These are phyloP conservation scores for Chymomyza caudatula DNA, from an alignment of 2,888 invertebrate genomes.

Conservation along the genomic window DNA sequence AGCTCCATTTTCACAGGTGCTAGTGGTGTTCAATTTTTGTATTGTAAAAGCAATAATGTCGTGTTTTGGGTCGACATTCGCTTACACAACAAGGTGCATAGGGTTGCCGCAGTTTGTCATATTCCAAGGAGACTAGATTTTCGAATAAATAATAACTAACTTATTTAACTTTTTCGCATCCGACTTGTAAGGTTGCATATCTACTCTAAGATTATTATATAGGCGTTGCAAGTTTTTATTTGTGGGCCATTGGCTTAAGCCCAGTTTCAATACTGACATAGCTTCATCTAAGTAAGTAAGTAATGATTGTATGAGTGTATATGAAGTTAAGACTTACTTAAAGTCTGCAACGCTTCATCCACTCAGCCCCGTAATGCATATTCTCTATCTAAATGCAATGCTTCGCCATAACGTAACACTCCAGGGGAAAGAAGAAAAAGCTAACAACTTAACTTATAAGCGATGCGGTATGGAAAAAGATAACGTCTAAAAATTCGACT, in stretches of 20 bases:
- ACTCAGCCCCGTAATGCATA: not conserved
- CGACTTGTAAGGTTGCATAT: too few species aligned
- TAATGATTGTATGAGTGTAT: not conserved
- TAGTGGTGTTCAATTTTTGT: conserved; percentile 42
- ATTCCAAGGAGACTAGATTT: too few species aligned
- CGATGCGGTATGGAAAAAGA: not conserved
- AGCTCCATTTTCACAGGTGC: conserved; percentile 63
- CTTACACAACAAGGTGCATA: not conserved
- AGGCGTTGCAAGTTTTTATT: not conserved
- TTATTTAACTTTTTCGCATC: too few species aligned
- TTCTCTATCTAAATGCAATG: not conserved
- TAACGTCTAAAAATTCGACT: not conserved
- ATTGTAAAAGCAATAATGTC: conserved; percentile 52
- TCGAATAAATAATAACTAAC: too few species aligned
- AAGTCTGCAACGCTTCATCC: not conserved
- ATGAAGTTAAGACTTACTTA: not conserved
- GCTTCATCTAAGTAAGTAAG: not conserved
- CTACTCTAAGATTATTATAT: not conserved
- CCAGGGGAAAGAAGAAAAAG: not conserved
- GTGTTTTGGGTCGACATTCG: conserved; percentile 12
- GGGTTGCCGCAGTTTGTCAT: too few species aligned
- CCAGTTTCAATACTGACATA: too few species aligned
- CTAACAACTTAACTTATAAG: not conserved
- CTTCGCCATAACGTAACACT: not conserved
- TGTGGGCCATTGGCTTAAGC: not conserved